Evolutionary conservation across 2,113 vertebrate genomes (phyloP), one percentile per base, ranked within the genome.

Genomic region (Microcebus murinus): DNA sequence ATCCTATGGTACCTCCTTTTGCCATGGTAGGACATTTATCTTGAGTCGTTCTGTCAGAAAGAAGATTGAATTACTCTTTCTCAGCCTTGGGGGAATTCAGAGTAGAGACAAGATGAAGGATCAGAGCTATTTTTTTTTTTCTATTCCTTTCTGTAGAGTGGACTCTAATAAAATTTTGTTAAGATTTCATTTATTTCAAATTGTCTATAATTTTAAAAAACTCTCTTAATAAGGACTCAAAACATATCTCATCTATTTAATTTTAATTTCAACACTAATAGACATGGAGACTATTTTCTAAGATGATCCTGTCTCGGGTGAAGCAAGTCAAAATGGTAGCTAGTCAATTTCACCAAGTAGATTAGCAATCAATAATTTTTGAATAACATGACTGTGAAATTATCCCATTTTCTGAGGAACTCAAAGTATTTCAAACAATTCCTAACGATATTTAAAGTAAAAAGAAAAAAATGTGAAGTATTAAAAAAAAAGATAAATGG

Each of bases 141-240:
- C 79, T 42, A 59, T 63, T 87, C 36, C 11, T 68, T 80, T 36
- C 25, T 81, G 39, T 45, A 82, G n/a, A 84, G 23, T 76, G 23
- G 3, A 85, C 8, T 67, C 27, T 45, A 79, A 73, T 83, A 59
- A 42, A 84, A 76, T 93, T 68, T 67, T 94, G 45, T 65, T 93
- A 82, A 59, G 27, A 70, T 87, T 95, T 87, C 42, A 31, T 82
- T 59, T 71, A 90, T 92, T 94, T 96, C 50, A 42, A 83, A 39
- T 20, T 73, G 11, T 45, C 39, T 83, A 9, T 77, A 83, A 59
- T 59, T 57, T 79, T 4, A 31, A 96, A 21, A 93, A 94, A 42
- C 9, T 61, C 36, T 68, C 10, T 52, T 52, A 25, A 95, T 63
- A 94, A 61, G 45, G 87, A 59, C n/a, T 96, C 8, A 82, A 89